phyloP scores from a whole-genome alignment of 2,888 invertebrate species.

The Eurytoma californica region DNA sequence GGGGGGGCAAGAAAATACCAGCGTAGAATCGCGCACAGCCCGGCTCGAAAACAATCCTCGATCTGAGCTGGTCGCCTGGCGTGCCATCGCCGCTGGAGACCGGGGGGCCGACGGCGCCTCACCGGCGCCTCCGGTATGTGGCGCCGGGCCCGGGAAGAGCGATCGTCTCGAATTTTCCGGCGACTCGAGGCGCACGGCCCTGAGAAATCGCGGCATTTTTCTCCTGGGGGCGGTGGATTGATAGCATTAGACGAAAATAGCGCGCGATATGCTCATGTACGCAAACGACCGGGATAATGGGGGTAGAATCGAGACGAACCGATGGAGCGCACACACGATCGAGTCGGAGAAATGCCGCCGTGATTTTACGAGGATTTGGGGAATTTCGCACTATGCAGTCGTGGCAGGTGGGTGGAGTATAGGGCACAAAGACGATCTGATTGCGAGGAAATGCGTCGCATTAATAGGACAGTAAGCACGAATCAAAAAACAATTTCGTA shows the following conservation, averaged over 20 bases:
- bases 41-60: not conserved
- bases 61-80: not conserved
- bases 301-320: not conserved
- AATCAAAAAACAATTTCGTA: too few relatives aligned
- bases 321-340: constrained; percentile 25
- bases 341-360: too few relatives aligned
- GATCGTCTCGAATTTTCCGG: constrained; percentile 49
- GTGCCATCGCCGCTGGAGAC: constrained; percentile 24
- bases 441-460: too few relatives aligned
- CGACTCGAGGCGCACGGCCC: not conserved
- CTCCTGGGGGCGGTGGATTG: constrained; percentile 19
- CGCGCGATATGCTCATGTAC: not conserved
- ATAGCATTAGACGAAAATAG: constrained; percentile 16
- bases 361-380: not conserved
- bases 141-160: constrained; percentile 36
- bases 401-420: too few relatives aligned
- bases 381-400: too few relatives aligned
- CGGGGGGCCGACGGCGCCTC: constrained; percentile 10
- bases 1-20: too few relatives aligned
- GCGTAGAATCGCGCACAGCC: too few relatives aligned
- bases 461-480: too few relatives aligned
- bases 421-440: too few relatives aligned
- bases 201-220: constrained; percentile 46
- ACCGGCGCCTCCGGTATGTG: not conserved
- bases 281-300: not conserved